Conservation (phyloP, 2,888 invertebrate species). For the Orgyia antiqua region DNA sequence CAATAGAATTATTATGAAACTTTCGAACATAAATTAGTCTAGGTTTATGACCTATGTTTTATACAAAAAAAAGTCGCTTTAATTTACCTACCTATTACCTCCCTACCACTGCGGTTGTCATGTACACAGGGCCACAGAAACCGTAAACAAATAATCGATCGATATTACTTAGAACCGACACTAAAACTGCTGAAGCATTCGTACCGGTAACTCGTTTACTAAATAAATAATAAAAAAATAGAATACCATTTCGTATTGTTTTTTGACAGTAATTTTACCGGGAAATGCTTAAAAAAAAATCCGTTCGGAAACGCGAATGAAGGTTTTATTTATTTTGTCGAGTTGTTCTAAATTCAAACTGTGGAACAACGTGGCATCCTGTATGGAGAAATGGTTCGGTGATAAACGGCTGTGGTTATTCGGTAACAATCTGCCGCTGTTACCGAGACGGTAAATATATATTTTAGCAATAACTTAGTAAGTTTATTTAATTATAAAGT, state of each 20-base stretch:
- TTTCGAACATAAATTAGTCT: background rate
- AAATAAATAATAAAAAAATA: constrained; percentile 14
- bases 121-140: constrained; percentile 68
- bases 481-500: no score
- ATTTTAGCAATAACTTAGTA: no score
- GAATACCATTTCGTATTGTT: constrained; percentile 7
- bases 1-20: background rate
- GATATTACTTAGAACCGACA: constrained; percentile 54
- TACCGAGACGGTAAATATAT: constrained; percentile 85
- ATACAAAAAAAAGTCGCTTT: constrained; percentile 16
- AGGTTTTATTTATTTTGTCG: constrained; percentile 37
- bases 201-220: constrained; percentile 35
- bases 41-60: constrained; percentile 1
- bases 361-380: constrained; percentile 74
- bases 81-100: constrained; percentile 41
- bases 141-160: constrained; percentile 73
- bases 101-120: constrained; percentile 69
- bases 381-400: constrained; percentile 96
- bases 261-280: constrained; percentile 45
- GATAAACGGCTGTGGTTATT: constrained; percentile 94
- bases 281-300: constrained; percentile 43
- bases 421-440: constrained; percentile 91
- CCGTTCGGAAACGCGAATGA: constrained; percentile 59
- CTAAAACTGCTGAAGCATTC: constrained; percentile 56
- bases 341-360: constrained; percentile 52